Base-by-base conservation (phyloP, 1,140 invertebrate genomes). In the Papilio polytes region DNA sequence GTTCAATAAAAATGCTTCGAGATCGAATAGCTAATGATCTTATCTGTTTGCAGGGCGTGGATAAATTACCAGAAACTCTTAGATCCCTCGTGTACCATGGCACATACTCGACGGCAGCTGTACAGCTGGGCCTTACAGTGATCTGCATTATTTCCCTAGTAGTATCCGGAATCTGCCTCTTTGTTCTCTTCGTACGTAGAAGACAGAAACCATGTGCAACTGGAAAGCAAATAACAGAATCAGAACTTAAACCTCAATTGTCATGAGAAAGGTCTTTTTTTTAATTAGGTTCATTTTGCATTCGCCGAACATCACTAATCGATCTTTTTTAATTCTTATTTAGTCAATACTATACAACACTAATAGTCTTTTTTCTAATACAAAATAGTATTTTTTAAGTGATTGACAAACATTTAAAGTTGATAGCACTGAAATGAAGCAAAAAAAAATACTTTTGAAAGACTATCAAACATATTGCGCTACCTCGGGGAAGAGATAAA, bases 81-180 rank as follows among this genome's bases (percentile, higher is more conserved):
- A 82, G 88, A 20, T 88, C 92, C 0, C 84, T 95, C 0, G 88
- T 95, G 0, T 95, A 95, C 85, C 95, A 95, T 81, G 95, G 94
- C 1, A 95, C 95, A 0, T 95, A 89, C 83, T 95, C 94, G 0
- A 94, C 94, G 0, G 93, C 92, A 2, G 94, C 94, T 0, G 89
- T 86, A 0, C 91, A 93, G 66, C 84, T 95, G 0, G 91, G 89
- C 0, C 83, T 95, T 0, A 91, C 87, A 0, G 91, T 92, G 3
- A 90, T 90, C 20, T 93, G 89, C 70, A 84, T 92, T 0, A 59
- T 91, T 31, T 70, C 89, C 0, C 80, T 95, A 0, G 79, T 92
- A 2, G 76, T 92, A 3, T 93, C 93, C 0, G 84, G 87, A 12
- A 78, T 89, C 0, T 92, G 92, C 48, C 81, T 95, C 1, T 85